Base-by-base conservation (phyloP, 1,140 invertebrate species). In the Manduca sexta region DNA sequence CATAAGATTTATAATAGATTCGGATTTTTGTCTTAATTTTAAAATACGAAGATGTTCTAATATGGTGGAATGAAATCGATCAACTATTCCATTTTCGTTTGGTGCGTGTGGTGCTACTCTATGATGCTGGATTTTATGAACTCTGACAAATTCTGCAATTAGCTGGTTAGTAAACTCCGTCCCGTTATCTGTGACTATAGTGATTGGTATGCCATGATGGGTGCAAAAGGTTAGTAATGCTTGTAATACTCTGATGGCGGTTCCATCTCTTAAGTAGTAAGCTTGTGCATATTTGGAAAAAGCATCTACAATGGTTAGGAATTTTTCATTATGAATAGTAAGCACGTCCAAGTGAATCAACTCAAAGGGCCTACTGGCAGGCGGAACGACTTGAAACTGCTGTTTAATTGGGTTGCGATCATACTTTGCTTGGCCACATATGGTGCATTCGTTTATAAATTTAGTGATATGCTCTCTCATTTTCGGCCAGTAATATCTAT, bases 401-500 rank as follows among this genome's bases (percentile, higher is more conserved):
- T 10, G 26, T 7, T 13, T 26, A 11, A 43, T 26, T 11, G 41
- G 41, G n/a, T 30, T 30, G 6, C 41, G 11, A 43, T 43, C 41
- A 33, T 43, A 43, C 13, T 43, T 43, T 14, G 41, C 21, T 13
- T 30, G 26, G n/a, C 26, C 26, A 30, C 41, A 43, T 13, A 43
- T 31, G 2, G 26, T 15, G 18, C 41, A 43, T 31, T 43, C 41
- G 18, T 43, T 43, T 26, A 43, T 43, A 43, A 30, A 43, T 13
- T 43, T 30, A 14, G 41, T 43, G 12, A 43, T 43, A 5, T 43
- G 21, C 10, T 43, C 41, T 26, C 21, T 41, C 33, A 34, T 34
- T 11, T 34, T 56, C 5, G 53, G 53, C 53, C 53, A 56, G 14
- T 29, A 56, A 21, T 51, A 51, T 1, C 14, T 15, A 0, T 13